Percentiles rank a stretch among this genome's conserved stretches.
Evolutionary conservation across 2,797 vertebrate species (phyloP).

Genomic region (Sebastes iracundus): DNA sequence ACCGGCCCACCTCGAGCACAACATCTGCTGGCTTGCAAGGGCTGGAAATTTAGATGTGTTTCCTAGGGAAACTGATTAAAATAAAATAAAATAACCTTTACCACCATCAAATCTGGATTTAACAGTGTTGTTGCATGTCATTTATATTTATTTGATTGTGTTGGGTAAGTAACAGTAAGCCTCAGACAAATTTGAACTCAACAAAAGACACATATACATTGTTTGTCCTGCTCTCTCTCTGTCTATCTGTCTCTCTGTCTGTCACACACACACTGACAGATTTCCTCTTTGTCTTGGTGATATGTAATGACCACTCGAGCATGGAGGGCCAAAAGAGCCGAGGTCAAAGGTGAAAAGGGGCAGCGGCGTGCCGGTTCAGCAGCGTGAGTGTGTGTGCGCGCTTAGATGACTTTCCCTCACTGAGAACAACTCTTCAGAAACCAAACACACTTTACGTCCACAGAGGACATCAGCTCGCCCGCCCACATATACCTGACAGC

Average conservation of each 20-base stretch:
- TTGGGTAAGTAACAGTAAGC: neutral
- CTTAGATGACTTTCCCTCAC: neutral
- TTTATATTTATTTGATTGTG: neutral
- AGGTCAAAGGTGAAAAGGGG: conserved; percentile 52
- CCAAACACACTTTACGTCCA: neutral
- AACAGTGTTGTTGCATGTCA: neutral
- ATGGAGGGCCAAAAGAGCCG: conserved; percentile 30
- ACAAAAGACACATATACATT: neutral
- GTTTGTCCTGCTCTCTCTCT: neutral
- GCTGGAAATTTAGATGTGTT: neutral
- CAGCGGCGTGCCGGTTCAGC: neutral
- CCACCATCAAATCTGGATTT: neutral
- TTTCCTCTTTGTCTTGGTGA: conserved; percentile 39
- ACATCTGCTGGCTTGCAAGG: neutral
- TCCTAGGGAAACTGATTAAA: neutral
- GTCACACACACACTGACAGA: neutral
- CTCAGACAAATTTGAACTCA: neutral
- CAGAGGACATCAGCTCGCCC: neutral
- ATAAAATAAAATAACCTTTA: neutral
- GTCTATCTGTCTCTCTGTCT: neutral
- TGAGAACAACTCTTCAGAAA: neutral
- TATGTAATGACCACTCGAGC: conserved; percentile 57
- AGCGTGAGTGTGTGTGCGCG: neutral
- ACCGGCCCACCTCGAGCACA: too few relatives aligned
- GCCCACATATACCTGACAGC: neutral